Conservation (phyloP, 64 coral and sea anemone species). For the Montipora foliosa region DNA sequence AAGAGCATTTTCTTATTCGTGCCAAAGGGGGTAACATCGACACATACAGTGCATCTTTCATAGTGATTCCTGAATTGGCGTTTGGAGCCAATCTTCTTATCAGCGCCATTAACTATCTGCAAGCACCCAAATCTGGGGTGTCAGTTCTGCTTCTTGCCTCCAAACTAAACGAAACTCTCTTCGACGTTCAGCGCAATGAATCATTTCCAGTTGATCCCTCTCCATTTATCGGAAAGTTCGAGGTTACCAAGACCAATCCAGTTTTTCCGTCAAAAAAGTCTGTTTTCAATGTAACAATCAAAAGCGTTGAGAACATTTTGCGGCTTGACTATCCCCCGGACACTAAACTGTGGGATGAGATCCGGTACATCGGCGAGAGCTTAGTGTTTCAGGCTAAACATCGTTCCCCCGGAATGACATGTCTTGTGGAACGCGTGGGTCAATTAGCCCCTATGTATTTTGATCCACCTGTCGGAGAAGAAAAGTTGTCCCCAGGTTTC, state of each 20-base stretch:
- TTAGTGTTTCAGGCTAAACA: conserved; percentile 52
- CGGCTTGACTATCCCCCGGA: background rate
- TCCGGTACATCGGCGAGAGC: conserved; percentile 28
- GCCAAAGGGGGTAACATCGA: conserved; percentile 53
- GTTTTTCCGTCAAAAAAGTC: background rate
- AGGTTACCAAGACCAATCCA: background rate
- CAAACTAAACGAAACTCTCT: conserved; percentile 61
- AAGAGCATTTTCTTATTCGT: conserved; percentile 10
- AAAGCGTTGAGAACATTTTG: conserved; percentile 25
- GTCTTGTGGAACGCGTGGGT: conserved; percentile 14
- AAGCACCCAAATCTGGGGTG: background rate
- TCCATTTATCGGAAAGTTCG: conserved; percentile 49
- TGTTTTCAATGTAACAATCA: background rate
- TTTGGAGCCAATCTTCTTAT: conserved; percentile 7
- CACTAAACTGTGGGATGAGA: background rate
- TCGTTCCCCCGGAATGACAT: background rate
- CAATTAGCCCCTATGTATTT: conserved; percentile 9
- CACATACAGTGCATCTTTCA: conserved; percentile 33
- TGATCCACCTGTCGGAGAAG: conserved; percentile 26
- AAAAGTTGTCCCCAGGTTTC: conserved; percentile 34
- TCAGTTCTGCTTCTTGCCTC: background rate
- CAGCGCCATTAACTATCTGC: background rate
- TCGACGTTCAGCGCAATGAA: conserved; percentile 16
- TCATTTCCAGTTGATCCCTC: conserved; percentile 34
- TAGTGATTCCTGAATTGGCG: no score